These are phyloP conservation scores for Odontocerum albicorne DNA, from an alignment of 2,888 invertebrate species.

Conservation along the genomic window DNA sequence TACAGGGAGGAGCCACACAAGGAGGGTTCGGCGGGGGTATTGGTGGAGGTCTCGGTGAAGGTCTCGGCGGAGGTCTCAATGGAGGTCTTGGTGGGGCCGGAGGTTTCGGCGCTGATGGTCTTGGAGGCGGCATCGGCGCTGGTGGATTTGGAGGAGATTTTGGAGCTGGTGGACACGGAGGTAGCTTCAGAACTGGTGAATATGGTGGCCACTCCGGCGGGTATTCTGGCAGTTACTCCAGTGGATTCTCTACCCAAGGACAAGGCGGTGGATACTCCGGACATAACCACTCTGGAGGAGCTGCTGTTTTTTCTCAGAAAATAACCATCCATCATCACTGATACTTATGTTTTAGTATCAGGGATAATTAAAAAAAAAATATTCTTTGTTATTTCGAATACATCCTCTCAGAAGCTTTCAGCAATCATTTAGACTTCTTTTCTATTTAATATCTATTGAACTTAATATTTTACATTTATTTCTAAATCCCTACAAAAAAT, in stretches of 20 bases:
- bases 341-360: no score
- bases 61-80: no score
- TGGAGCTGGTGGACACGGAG: constrained; percentile 39
- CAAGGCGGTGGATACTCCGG: neutral
- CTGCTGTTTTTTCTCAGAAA: constrained; percentile 19
- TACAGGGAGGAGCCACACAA: constrained; percentile 18
- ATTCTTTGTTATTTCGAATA: no score
- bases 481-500: no score
- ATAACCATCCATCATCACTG: constrained; percentile 26
- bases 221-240: neutral
- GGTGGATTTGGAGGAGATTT: neutral
- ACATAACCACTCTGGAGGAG: constrained; percentile 17
- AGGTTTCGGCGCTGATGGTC: constrained; percentile 40
- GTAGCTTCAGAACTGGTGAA: no score
- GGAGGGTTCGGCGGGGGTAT: constrained; percentile 42
- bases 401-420: no score
- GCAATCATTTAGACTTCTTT: no score
- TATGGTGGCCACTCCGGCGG: neutral
- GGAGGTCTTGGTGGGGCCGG: no score
- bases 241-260: constrained; percentile 1
- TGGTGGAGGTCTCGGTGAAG: no score
- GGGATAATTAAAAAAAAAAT: no score
- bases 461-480: no score
- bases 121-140: constrained; percentile 40
- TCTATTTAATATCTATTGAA: no score